Base-by-base conservation (phyloP, 1,140 invertebrate species). In the Heliconius nattereri region DNA sequence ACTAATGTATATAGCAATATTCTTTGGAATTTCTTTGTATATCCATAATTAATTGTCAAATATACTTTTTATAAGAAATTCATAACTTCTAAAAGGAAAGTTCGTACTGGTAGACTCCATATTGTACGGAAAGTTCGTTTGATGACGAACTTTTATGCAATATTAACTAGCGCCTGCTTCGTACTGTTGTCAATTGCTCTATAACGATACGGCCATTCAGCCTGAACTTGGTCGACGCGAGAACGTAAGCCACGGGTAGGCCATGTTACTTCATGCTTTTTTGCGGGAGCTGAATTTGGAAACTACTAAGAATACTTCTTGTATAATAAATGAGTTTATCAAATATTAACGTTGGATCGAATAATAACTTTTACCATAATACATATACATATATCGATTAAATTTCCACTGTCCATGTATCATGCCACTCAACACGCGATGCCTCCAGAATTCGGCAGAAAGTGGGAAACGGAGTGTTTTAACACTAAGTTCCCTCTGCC, bases 121-220 rank as follows among this genome's bases (percentile, higher is more conserved):
- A 66, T 66, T 66, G 60, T 66, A 66, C 1, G 23, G 8, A 66
- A 57, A 66, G 23, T 66, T 66, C 60, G 26, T 66, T 29, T 66
- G 23, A 66, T 66, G 13, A 66, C 60, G 60, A 66, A 66, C 60
- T 66, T 66, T 66, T 66, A 66, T 66, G 29, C 26, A 66, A 66
- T 26, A 66, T 66, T 29, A 29, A 26, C 60, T 66, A 3, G 23
- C 29, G 23, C 60, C 8, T n/a, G 57, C 57, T 23, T 26, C 57
- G 20, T n/a, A 26, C 57, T 23, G 26, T 26, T 26, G 60, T 66
- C 60, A 66, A 66, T 66, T 66, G 60, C 29, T 66, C 60, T 66
- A 66, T 66, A 29, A 66, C 60, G 60, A 5, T 66, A 66, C 60
- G 60, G 3, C 23, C 60, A 66, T 23, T 26, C 23, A 66, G 26